These are phyloP conservation scores for Heteronetta atricapilla DNA, from an alignment of 2,113 vertebrate genomes.

Conservation along the genomic window DNA sequence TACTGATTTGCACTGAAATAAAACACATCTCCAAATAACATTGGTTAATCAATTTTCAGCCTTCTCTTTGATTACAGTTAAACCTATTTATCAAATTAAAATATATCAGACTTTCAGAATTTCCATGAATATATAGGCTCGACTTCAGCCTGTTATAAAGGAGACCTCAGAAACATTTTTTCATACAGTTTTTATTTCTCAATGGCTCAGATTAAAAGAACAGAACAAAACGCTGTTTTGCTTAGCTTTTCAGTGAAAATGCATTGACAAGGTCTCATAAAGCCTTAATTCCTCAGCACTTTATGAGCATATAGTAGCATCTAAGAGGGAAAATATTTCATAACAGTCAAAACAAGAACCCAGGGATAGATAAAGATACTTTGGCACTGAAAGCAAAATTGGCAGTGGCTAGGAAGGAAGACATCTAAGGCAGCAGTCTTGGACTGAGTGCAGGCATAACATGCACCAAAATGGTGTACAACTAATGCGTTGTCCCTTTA, in stretches of 20 bases:
- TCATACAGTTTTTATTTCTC: background rate
- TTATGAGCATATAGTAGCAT: background rate
- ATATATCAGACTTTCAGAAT: background rate
- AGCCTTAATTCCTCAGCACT: background rate
- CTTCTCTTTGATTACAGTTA: background rate
- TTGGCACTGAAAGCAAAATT: background rate
- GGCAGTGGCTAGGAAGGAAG: background rate
- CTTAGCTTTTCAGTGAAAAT: background rate
- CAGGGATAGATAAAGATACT: background rate
- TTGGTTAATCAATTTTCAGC: background rate
- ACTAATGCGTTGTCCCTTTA: accelerated
- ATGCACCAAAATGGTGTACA: background rate
- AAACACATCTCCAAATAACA: background rate
- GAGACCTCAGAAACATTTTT: background rate
- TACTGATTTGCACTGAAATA: background rate
- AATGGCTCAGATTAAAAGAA: background rate
- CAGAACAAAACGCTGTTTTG: background rate
- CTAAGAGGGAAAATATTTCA: background rate
- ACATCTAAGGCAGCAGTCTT: accelerated
- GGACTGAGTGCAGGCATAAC: background rate
- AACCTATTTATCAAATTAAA: background rate
- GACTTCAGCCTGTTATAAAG: background rate
- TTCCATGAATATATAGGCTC: background rate
- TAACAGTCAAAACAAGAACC: background rate
- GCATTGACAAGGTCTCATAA: background rate